phyloP scores from a whole-genome alignment of 1,140 invertebrate genomes.

The Caenorhabditis tropicalis region DNA sequence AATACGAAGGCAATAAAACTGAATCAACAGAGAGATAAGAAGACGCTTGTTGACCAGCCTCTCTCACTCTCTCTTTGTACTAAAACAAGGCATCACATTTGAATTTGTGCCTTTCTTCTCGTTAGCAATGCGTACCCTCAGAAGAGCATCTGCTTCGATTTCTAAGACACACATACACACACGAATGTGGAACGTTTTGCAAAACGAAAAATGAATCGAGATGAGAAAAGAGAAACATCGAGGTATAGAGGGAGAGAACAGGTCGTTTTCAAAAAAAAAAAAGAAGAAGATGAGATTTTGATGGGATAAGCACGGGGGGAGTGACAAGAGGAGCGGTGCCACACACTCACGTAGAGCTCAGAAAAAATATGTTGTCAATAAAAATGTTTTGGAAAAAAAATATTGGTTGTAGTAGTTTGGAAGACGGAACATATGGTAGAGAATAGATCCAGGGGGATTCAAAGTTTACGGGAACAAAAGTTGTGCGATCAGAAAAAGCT shows the following conservation, averaged over 20 bases:
- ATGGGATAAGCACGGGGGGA: neutral
- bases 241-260: neutral
- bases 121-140: too few species aligned
- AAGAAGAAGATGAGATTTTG: neutral
- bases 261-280: neutral
- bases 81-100: too few species aligned
- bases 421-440: neutral
- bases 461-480: too few species aligned
- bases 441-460: neutral
- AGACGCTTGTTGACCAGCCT: too few species aligned
- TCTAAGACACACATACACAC: neutral
- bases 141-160: too few species aligned
- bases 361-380: neutral
- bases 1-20: too few species aligned
- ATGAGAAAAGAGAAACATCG: too few species aligned
- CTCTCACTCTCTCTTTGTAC: too few species aligned
- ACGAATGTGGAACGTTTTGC: neutral
- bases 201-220: slow-evolving; percentile 1
- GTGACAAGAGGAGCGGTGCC: neutral
- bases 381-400: neutral
- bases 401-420: too few species aligned
- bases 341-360: neutral
- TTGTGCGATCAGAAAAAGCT: too few species aligned
- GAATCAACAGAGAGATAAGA: too few species aligned
- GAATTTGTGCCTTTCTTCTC: too few species aligned